These are phyloP conservation scores for Murina feae DNA, from an alignment of 2,113 vertebrate genomes.

Conservation along the genomic window DNA sequence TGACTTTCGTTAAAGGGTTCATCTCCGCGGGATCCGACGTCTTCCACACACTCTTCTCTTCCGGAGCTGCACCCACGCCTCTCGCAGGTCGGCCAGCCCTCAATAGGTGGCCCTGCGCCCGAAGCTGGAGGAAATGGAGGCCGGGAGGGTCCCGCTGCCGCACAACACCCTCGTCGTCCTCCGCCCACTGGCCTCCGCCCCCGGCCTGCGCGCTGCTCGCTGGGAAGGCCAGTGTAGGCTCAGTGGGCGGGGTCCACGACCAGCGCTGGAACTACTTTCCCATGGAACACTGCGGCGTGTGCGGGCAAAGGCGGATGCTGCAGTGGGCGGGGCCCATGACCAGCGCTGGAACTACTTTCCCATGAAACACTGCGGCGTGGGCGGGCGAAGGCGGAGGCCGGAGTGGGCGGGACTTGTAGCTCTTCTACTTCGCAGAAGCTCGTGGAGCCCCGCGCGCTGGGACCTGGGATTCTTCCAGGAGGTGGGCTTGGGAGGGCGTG, in stretches of 20 bases:
- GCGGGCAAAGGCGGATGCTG: no score
- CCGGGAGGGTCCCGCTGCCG: no score
- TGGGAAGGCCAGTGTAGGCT: conserved; percentile 57
- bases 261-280: no score
- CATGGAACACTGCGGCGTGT: no score
- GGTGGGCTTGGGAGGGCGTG: no score
- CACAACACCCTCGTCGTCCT: neutral
- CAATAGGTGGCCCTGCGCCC: rapidly evolving
- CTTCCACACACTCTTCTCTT: neutral
- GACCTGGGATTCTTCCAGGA: no score
- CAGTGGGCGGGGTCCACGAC: rapidly evolving
- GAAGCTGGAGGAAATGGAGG: neutral
- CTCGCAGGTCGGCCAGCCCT: neutral
- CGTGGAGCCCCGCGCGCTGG: rapidly evolving
- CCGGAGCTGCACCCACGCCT: rapidly evolving
- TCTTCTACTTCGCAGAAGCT: neutral
- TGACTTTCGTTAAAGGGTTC: conserved; percentile 92
- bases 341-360: no score
- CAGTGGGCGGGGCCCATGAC: neutral
- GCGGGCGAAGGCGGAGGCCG: no score
- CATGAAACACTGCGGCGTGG: no score
- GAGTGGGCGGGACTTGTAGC: neutral
- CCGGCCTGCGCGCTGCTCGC: neutral
- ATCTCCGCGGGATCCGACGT: neutral
- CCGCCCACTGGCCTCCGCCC: no score